Percentiles rank a stretch among this genome's conserved stretches.
Evolutionary conservation across 2,888 invertebrate genomes (phyloP).

Genomic region (Ypsolopha scabrella): DNA sequence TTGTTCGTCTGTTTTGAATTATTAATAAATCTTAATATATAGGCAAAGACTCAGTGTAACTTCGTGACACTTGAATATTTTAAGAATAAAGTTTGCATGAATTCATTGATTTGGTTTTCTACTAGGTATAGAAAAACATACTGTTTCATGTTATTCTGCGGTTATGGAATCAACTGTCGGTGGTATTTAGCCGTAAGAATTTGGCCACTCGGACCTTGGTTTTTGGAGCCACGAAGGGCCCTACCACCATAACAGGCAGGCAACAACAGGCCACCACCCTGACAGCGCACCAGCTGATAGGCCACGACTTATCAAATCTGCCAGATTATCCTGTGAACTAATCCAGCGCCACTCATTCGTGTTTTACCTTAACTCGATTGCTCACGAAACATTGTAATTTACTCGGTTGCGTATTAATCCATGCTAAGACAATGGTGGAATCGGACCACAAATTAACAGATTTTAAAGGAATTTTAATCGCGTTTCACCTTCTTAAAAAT

Average conservation of each 20-base stretch:
- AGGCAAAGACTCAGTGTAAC: not conserved
- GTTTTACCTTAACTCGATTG: not conserved
- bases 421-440: not conserved
- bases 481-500: not conserved
- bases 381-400: not conserved
- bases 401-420: not conserved
- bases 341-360: not conserved
- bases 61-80: too few species aligned
- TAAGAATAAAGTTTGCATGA: not conserved
- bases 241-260: too few species aligned
- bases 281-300: not conserved
- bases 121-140: not conserved
- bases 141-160: not conserved
- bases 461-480: too few species aligned
- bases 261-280: too few species aligned
- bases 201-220: not conserved
- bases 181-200: too few species aligned
- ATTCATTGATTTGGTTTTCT: not conserved
- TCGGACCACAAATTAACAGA: not conserved
- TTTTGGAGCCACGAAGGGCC: not conserved
- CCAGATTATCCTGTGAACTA: not conserved
- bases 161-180: not conserved
- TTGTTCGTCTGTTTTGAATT: too few species aligned
- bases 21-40: too few species aligned
- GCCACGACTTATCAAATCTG: not conserved